Evolutionary conservation across 2,113 vertebrate species (phyloP).

Genomic region (Barbus barbus): DNA sequence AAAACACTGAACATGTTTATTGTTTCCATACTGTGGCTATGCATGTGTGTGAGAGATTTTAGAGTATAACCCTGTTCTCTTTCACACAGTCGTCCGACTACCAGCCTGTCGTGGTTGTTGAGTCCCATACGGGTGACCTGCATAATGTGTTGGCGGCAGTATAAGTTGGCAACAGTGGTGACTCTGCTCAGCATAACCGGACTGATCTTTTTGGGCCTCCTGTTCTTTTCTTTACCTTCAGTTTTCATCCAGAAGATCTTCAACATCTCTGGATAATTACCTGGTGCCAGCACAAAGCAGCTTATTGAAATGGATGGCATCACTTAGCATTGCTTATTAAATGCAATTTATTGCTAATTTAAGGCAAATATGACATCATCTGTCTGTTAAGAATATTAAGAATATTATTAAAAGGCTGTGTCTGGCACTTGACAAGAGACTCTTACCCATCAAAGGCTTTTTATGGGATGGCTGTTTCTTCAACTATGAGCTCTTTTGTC

Average conservation of each 20-base stretch:
- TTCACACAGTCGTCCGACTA: constrained; percentile 63
- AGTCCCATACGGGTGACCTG: constrained; percentile 55
- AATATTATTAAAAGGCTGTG: neutral
- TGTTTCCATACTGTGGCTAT: neutral
- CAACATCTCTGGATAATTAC: constrained; percentile 64
- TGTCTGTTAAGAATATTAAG: neutral
- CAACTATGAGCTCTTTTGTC: neutral
- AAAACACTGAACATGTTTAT: constrained; percentile 27
- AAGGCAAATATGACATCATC: neutral
- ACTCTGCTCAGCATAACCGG: constrained; percentile 50
- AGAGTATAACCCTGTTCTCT: constrained; percentile 41
- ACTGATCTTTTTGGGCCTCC: constrained; percentile 64
- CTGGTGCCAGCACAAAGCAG: constrained; percentile 59
- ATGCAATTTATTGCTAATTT: neutral
- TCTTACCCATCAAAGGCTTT: no score
- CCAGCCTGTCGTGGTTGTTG: constrained; percentile 70
- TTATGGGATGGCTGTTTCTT: neutral
- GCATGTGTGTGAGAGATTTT: neutral
- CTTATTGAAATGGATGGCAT: neutral
- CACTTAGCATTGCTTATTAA: neutral
- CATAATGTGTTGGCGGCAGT: constrained; percentile 63
- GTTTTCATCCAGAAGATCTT: constrained; percentile 68
- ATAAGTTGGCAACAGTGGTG: constrained; percentile 55
- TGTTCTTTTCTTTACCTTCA: constrained; percentile 68
- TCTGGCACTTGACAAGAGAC: neutral